Evolutionary conservation across 2,113 vertebrate genomes (phyloP), one percentile per base, ranked within the genome.

Genomic region (Laticauda colubrina): DNA sequence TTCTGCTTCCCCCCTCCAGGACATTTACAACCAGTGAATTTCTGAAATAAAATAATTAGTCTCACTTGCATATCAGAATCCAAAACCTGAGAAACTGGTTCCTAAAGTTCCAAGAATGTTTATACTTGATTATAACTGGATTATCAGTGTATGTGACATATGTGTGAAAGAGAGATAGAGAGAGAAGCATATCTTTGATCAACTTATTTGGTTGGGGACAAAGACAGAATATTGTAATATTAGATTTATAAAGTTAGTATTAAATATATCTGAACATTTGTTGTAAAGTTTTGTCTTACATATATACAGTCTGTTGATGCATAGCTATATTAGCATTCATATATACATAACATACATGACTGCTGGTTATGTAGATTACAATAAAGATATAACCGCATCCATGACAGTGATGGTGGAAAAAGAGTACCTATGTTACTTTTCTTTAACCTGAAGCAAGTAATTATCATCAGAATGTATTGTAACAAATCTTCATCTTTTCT

Each of bases 401-500:
- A 64, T 24, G 29, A 24, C 5, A 39, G 18, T 51, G 29, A 53
- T 21, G 20, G 23, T 34, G 54, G 53, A 51, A 85, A 51, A 75
- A 53, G n/a, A 18, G 11, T 85, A 59, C 89, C 92, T 34, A 88
- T 53, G 88, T 85, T 29, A 39, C 48, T 61, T 91, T 4, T 24
- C 48, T 45, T 69, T n/a, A 29, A 69, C 89, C 92, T 94, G 93
- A 26, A 64, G 89, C 88, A 93, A 91, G 94, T 7, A 96, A 95
- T 96, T 94, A 91, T 96, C n/a, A 91, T 96, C 34, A 95, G 34
- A 90, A 94, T 94, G 94, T 92, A 94, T 93, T 94, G 95, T 90
- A 96, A 91, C 24, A 90, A n/a, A 92, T 95, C 96, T 96, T 85
- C 64, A 89, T 94, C 89, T 69, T 94, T 93, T 95, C 93, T 96